Base-by-base conservation (phyloP, 2,888 invertebrate genomes). In the Philaethria dido region DNA sequence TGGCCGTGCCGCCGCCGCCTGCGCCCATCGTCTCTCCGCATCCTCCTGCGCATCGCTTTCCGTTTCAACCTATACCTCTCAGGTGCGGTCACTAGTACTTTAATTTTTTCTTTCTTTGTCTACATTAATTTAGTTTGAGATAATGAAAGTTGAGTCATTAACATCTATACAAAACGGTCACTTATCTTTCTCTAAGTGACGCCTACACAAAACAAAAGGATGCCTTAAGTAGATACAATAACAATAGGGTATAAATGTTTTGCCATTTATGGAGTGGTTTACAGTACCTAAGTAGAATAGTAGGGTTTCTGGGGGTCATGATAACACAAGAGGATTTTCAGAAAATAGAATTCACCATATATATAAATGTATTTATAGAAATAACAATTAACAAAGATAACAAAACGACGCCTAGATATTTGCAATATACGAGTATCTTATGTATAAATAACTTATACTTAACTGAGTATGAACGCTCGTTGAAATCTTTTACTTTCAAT, bases 31-130 rank as follows among this genome's bases (percentile, higher is more conserved):
- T 79, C 62, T 75, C 81, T 25, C 75, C 79, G 57, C 81, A 79
- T 64, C 78, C 77, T 33, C 76, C 77, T 47, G 71, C 74, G 36
- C 80, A 79, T 29, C 86, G 86, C 16, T 83, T 85, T 69, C 84
- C 85, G 47, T 92, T 92, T 77, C 92, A 92, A 81, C 92, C 92
- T 73, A 88, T 92, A 73, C 92, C 92, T 75, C 89, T 92, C 84
- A 92, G 92, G 92, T 91, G 44, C 36, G 64, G 13, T 54, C 29
- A n/a, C n/a, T n/a, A n/a, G 1, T 22, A 52, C 25, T 44, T 44
- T 44, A 50, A 29, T n/a, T 9, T 42, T 22, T 22, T 3, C 5
- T n/a, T 39, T 52, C 29, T 52, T 52, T 52, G 29, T 52, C n/a
- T 25, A 44, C 25, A 1, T 22, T 42, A 39, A 14, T 39, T 14